Evolutionary conservation across 2,888 invertebrate species (phyloP), one percentile per base, ranked within the genome.

Genomic region (Thera obeliscata): DNA sequence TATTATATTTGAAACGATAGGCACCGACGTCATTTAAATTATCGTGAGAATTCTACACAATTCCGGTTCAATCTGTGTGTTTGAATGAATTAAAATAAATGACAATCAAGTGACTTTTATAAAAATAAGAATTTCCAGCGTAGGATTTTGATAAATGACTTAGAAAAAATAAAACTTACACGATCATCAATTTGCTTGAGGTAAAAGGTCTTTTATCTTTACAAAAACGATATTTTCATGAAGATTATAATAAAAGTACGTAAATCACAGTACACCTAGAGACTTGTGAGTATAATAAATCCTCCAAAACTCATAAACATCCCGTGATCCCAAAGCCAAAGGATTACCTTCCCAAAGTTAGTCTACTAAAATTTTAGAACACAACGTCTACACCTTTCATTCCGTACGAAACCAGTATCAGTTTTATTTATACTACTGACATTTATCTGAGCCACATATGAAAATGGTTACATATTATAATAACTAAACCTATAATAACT

Each of bases 371-470:
- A 66, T 64, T 69, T 69, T 61, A 67, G 59, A 61, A 50, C 70
- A 58, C 12, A n/a, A 56, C 61, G 62, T 60, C 65, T 6, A 69
- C 69, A 52, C 61, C 61, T 67, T 66, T 59, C 36, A 57, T 67
- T 49, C 57, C 62, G 56, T 63, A 58, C 64, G 58, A 67, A 66
- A 72, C 67, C 58, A 63, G 66, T 66, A 74, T 72, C 56, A 58
- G 58, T 65, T 61, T 74, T 81, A 83, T 83, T 83, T 77, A 78
- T 81, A 80, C 71, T 73, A 65, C 74, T 82, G 82, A 81, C 82
- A 83, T 71, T 81, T 79, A 78, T 74, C 76, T 76, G 76, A 72
- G 73, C 76, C 70, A 76, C 81, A 78, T 75, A 80, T 78, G 75
- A 79, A n/a, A n/a, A n/a, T n/a, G n/a, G n/a, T n/a, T n/a, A n/a